Evolutionary conservation across 2,113 vertebrate species (phyloP).

Genomic region (Coregonus clupeaformis): DNA sequence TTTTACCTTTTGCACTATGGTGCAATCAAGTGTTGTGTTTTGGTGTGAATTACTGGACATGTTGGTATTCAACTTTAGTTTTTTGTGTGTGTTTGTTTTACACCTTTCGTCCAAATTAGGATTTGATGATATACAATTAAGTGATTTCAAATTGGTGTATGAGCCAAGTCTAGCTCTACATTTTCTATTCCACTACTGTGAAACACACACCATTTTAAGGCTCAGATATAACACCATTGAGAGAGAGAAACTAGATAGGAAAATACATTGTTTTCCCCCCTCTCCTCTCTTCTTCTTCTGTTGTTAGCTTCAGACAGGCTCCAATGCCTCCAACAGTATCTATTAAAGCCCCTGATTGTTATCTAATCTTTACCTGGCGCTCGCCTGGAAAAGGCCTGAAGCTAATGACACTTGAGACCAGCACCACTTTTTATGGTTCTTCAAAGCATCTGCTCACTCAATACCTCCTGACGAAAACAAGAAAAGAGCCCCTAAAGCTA

Average conservation of each 20-base stretch:
- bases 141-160: too few species aligned
- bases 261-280: constrained; percentile 46
- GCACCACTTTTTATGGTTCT: constrained; percentile 69
- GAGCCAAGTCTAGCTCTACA: too few species aligned
- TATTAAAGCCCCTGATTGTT: constrained; percentile 76
- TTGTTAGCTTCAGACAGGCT: constrained; percentile 58
- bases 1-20: background rate
- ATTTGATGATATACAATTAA: too few species aligned
- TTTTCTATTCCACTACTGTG: too few species aligned
- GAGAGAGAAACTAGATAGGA: constrained; percentile 35
- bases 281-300: constrained; percentile 47
- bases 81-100: too few species aligned
- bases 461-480: constrained; percentile 56
- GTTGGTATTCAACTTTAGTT: background rate
- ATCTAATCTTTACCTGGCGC: constrained; percentile 80
- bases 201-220: too few species aligned
- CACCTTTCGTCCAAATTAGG: too few species aligned
- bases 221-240: background rate
- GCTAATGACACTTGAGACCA: constrained; percentile 78
- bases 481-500: constrained; percentile 52
- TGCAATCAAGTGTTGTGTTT: background rate
- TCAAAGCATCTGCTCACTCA: constrained; percentile 70
- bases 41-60: background rate
- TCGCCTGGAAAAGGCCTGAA: constrained; percentile 68
- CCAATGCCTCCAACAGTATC: constrained; percentile 69